Conservation (phyloP, 2,797 vertebrate species). For the Cirrhinus molitorella region DNA sequence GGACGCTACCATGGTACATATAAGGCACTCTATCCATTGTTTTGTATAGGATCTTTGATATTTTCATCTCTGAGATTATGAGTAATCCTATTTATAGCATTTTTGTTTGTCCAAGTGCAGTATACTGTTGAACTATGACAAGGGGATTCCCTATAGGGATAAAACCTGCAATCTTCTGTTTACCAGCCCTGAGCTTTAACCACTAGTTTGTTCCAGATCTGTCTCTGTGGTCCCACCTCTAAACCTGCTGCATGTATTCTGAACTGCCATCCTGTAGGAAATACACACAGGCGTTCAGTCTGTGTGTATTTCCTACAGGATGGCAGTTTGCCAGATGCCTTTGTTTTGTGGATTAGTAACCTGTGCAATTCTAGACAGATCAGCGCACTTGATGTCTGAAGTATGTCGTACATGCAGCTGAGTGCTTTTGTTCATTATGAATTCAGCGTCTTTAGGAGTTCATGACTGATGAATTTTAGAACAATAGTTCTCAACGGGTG, state of each 20-base stretch:
- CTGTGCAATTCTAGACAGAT: constrained; percentile 20
- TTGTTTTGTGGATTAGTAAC: constrained; percentile 29
- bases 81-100: background rate
- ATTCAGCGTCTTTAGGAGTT: constrained; percentile 24
- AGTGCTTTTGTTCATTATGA: constrained; percentile 37
- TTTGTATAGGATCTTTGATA: background rate
- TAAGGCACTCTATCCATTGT: background rate
- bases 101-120: background rate
- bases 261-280: background rate
- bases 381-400: constrained; percentile 23
- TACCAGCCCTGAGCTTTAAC: constrained; percentile 16
- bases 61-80: background rate
- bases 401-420: constrained; percentile 11
- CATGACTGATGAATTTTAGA: constrained; percentile 5
- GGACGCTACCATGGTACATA: background rate
- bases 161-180: constrained; percentile 10
- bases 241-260: constrained; percentile 15
- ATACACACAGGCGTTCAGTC: background rate
- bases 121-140: background rate
- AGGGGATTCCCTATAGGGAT: background rate
- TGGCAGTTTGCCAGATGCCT: constrained; percentile 13
- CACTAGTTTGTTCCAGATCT: background rate
- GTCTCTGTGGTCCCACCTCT: background rate
- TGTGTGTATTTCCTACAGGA: background rate
- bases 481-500: background rate